These are phyloP conservation scores for Apteryx owenii DNA, from an alignment of 2,113 vertebrate genomes.

Conservation along the genomic window DNA sequence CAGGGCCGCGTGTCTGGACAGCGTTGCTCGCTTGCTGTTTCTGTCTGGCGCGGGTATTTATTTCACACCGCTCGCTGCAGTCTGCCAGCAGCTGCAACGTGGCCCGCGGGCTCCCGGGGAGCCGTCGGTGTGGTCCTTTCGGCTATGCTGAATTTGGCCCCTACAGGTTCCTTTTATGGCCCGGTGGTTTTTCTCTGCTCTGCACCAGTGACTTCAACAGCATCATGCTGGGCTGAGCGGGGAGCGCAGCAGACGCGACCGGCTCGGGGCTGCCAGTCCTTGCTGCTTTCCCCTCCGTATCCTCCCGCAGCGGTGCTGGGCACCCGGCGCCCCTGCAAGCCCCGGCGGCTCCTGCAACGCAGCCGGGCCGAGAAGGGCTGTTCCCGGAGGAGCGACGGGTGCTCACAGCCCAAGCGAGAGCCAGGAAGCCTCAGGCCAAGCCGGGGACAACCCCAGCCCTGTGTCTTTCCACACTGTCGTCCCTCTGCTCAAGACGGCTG, in stretches of 20 bases:
- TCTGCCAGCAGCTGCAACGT: rapidly evolving
- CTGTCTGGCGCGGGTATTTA: neutral
- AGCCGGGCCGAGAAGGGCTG: neutral
- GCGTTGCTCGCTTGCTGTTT: neutral
- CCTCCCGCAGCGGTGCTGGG: rapidly evolving
- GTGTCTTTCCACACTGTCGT: rapidly evolving
- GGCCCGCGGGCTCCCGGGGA: neutral
- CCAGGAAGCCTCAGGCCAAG: neutral
- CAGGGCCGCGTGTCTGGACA: neutral
- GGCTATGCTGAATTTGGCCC: rapidly evolving
- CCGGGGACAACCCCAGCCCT: neutral
- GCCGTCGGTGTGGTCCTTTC: rapidly evolving
- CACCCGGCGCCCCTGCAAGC: rapidly evolving
- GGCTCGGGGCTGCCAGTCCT: rapidly evolving
- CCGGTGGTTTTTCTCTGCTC: neutral
- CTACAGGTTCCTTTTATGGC: rapidly evolving
- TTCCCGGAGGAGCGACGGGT: rapidly evolving
- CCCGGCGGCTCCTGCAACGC: too few relatives aligned
- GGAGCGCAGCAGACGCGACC: rapidly evolving
- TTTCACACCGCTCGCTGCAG: neutral
- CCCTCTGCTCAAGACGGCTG: neutral
- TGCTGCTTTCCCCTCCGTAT: neutral
- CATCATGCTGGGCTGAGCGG: rapidly evolving
- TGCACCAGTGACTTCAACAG: neutral
- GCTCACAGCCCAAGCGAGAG: too few relatives aligned